Evolutionary conservation across 2,888 invertebrate genomes (phyloP).

Genomic region (Sinohyriopsis cumingii): DNA sequence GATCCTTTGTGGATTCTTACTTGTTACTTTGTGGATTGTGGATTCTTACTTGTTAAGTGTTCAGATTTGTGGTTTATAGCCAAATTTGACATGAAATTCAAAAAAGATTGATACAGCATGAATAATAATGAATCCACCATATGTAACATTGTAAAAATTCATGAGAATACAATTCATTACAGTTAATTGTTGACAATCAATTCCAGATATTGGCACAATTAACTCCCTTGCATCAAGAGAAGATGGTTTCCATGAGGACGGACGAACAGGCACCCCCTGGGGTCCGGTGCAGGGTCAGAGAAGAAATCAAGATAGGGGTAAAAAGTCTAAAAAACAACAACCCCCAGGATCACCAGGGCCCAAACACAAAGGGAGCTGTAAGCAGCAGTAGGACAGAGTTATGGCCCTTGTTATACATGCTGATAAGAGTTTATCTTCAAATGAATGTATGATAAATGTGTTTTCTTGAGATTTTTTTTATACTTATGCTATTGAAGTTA

Average conservation of each 20-base stretch:
- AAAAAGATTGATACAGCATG: no score
- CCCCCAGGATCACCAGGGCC: slow-evolving; percentile 12
- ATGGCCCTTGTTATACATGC: slow-evolving; percentile 39
- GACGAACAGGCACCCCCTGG: slow-evolving; percentile 44
- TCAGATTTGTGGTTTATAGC: no score
- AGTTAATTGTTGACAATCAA: background rate
- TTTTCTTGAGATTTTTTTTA: no score
- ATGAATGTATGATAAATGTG: no score
- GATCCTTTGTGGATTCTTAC: no score
- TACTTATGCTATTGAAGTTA: no score
- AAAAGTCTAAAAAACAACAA: slow-evolving; percentile 18
- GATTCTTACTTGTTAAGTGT: no score
- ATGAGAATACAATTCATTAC: background rate
- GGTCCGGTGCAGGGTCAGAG: slow-evolving; percentile 61
- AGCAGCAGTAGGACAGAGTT: slow-evolving; percentile 47
- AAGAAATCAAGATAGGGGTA: slow-evolving; percentile 43
- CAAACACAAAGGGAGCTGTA: slow-evolving; percentile 48
- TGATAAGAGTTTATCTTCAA: no score
- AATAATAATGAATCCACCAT: no score
- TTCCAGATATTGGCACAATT: background rate
- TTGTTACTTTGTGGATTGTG: no score
- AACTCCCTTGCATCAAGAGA: slow-evolving; percentile 13
- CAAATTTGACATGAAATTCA: no score
- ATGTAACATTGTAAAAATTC: background rate
- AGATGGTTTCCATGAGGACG: slow-evolving; percentile 45